Base-by-base conservation (phyloP, 2,113 vertebrate species). In the Pitta sordida region DNA sequence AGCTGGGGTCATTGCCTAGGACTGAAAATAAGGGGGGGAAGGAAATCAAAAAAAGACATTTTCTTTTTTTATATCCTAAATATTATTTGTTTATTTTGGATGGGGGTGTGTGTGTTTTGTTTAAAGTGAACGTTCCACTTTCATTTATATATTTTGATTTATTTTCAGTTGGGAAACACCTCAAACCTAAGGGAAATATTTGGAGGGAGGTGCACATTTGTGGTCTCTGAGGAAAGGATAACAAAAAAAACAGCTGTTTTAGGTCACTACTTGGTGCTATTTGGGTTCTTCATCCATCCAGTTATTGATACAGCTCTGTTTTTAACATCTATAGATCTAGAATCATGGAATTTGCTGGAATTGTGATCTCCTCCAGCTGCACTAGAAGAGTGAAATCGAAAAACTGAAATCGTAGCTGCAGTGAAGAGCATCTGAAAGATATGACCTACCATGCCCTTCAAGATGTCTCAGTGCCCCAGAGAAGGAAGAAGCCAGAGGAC, bases 401-500 rank as follows among this genome's bases (percentile, higher is more conserved):
- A 82, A 75, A 63, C 12, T 71, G 22, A 62, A 36, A 63, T 51
- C 26, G 84, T 7, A 17, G 27, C 48, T 55, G n/a, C 13, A 59
- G 29, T 43, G 58, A 86, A 80, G n/a, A 73, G 22, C 39, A 30
- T 88, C 56, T 77, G 63, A 88, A 88, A 88, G 51, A 73, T 9
- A 48, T 6, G 5, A 86, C 21, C 44, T 88, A 79, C n/a, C 24
- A 64, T 14, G 18, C 39, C 52, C 24, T 80, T 77, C 85, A 76
- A 52, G 67, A 44, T 59, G 75, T 60, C 43, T 55, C 85, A 79
- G 24, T 93, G 48, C 52, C 62, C 44, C 53, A 68, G 43, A 71
- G 16, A 79, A 87, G 29, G 70, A 85, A 75, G 26, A 84, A 83
- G 43, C 37, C 78, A 93, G 64, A 84, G 20, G 65, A 70, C 14